A percentile compares a stretch with the other conserved stretches of the same genome.
Conservation (phyloP, 2,797 vertebrate genomes). For the Sebastes steindachneri region DNA sequence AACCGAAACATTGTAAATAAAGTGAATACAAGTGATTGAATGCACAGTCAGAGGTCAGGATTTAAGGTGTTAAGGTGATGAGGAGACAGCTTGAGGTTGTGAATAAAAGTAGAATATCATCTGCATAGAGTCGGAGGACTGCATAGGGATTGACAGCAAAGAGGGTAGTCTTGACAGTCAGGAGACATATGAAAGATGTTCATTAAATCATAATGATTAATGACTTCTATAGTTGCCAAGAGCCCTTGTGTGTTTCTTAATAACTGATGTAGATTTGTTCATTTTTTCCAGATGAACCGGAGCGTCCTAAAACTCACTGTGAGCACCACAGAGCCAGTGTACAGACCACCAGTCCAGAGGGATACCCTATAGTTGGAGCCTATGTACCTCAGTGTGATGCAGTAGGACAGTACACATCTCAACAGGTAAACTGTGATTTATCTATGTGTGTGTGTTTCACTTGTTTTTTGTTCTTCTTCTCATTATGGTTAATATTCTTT, state of each 20-base stretch:
- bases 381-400: conserved; percentile 79
- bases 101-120: neutral
- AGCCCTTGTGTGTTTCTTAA: neutral
- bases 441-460: neutral
- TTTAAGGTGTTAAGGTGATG: neutral
- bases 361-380: conserved; percentile 27
- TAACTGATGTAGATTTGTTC: neutral
- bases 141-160: neutral
- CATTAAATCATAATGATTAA: neutral
- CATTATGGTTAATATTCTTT: neutral
- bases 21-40: neutral
- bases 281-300: conserved; percentile 22
- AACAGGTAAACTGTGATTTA: conserved; percentile 62
- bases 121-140: neutral
- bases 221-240: neutral
- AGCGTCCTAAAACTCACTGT: conserved; percentile 71
- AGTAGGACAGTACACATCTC: conserved; percentile 78
- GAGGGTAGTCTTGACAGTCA: neutral
- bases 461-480: neutral
- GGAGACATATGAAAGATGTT: neutral
- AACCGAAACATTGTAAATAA: neutral
- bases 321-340: conserved; percentile 75
- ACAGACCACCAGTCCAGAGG: conserved; percentile 42
- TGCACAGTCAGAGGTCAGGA: neutral
- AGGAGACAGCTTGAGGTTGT: neutral